Conservation (phyloP, 92 coral and sea anemone species). For the Blastomussa wellsi region DNA sequence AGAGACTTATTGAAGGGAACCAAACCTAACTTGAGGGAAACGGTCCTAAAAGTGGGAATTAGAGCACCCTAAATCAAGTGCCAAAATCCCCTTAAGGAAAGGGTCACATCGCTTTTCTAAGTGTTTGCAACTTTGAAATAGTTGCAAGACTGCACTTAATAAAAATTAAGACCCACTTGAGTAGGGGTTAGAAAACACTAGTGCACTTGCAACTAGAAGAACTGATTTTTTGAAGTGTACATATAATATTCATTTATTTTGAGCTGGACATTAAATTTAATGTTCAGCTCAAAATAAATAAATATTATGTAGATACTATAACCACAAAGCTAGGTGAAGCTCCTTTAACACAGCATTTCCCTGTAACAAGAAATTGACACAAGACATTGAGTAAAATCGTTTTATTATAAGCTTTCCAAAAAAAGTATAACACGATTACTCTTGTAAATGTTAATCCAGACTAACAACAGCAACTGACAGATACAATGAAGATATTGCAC, state of each 20-base stretch:
- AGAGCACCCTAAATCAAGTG: background rate
- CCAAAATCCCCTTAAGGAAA: background rate
- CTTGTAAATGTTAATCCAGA: background rate
- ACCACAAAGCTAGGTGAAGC: background rate
- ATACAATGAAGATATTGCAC: too few species aligned
- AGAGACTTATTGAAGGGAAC: background rate
- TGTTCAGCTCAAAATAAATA: conserved; percentile 44
- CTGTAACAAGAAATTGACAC: conserved; percentile 1
- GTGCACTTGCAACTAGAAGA: too few species aligned
- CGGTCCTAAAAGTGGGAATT: background rate
- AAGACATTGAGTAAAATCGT: background rate
- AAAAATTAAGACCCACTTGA: too few species aligned
- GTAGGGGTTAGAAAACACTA: too few species aligned
- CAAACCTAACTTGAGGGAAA: background rate
- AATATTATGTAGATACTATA: too few species aligned
- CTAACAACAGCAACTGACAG: background rate
- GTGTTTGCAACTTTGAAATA: too few species aligned
- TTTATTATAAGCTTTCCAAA: background rate
- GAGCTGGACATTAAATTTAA: conserved; percentile 16
- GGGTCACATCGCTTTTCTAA: too few species aligned
- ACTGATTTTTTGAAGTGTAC: too few species aligned
- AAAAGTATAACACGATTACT: background rate
- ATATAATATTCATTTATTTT: too few species aligned
- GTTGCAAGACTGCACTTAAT: too few species aligned
- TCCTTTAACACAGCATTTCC: background rate